Percentiles rank a stretch among this genome's conserved stretches.
These are phyloP conservation scores for Apodemia mormo DNA, from an alignment of 2,888 invertebrate species.

Conservation along the genomic window DNA sequence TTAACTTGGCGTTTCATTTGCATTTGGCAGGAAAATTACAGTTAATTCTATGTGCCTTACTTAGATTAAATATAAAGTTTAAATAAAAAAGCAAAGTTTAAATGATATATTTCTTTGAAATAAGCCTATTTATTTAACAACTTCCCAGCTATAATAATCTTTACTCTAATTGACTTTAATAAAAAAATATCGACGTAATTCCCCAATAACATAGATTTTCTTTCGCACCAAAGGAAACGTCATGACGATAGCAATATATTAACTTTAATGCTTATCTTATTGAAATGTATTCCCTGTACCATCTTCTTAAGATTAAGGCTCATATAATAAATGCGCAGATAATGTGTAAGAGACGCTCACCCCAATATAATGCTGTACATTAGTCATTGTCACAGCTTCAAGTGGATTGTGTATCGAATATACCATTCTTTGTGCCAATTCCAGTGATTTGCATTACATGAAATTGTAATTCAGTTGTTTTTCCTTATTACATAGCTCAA, in stretches of 20 bases:
- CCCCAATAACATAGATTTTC: too few species aligned
- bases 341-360: constrained; percentile 42
- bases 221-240: background rate
- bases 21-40: too few species aligned
- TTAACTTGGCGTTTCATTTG: too few species aligned
- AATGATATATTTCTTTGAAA: too few species aligned
- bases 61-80: too few species aligned
- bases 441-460: background rate
- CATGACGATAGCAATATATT: background rate
- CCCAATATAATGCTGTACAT: constrained; percentile 36
- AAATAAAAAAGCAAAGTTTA: too few species aligned
- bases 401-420: constrained; percentile 31
- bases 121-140: too few species aligned
- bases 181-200: too few species aligned
- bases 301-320: constrained; percentile 40
- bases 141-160: too few species aligned
- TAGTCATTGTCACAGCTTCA: constrained; percentile 38
- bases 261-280: background rate
- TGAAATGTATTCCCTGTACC: background rate
- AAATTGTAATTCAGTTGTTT: constrained; percentile 1
- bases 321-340: constrained; percentile 54
- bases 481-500: too few species aligned
- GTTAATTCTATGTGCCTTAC: too few species aligned
- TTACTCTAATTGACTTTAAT: too few species aligned
- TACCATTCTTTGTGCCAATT: constrained; percentile 15